Base-by-base conservation (phyloP, 2,113 vertebrate genomes). In the Tenebrosternarchus preto region DNA sequence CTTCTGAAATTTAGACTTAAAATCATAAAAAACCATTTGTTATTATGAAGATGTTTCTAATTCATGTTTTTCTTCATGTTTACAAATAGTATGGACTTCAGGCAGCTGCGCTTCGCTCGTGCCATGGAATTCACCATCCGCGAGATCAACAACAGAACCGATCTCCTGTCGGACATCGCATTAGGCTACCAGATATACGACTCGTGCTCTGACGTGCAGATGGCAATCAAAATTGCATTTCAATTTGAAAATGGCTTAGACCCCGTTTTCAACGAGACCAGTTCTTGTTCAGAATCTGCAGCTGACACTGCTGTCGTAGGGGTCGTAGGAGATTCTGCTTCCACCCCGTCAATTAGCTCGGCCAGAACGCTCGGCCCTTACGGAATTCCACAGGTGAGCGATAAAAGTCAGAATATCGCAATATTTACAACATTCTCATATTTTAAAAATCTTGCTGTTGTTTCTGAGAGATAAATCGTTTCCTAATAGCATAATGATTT, bases 81-180 rank as follows among this genome's bases (percentile, higher is more conserved):
- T 70, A 70, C 56, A 4, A 29, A 90, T 57, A 88, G 92, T 0
- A 80, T 93, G 20, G 78, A 86, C 17, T 50, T 83, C 0, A 86
- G 85, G 36, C 89, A 89, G 24, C 69, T 93, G 72, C 91, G 86
- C n/a, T 89, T 90, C 27, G 86, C 84, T 4, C 88, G 85, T 0
- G 78, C 91, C 16, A 89, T 93, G 91, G 25, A 89, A 15, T 92
- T 92, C 19, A 89, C 92, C 5, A 89, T 93, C 0, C 82, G 91
- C 15, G 89, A 93, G 76, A 92, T 93, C n/a, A 93, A 92, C 85
- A 91, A 91, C 84, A 92, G 88, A 80, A 80, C 86, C 0, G 61
- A 86, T 36, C 84, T 93, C 16, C 86, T 93, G 20, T 89, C 92
- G 0, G 86, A 86, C 0, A 69, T 92, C 59, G 88, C 3, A 0